Base-by-base conservation (phyloP, 2,888 invertebrate species). In the Conus canariensis region DNA sequence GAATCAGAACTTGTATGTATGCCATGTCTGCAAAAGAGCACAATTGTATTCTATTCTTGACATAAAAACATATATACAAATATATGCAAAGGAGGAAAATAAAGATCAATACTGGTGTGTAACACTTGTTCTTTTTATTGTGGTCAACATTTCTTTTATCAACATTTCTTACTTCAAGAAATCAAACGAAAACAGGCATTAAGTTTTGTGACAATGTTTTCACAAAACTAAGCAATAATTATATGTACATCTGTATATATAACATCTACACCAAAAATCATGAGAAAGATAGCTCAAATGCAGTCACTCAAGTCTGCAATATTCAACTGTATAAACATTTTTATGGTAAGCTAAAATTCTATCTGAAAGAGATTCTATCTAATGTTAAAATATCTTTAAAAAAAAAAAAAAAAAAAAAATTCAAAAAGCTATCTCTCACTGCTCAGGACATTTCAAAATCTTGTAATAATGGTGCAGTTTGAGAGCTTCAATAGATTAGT, bases 111-210 rank as follows among this genome's bases (percentile, higher is more conserved):
- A 80, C 64, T 64, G 64, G 1, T 64, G 64, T 7, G 12, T 64
- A 64, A 16, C 16, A 16, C 16, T 16, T 64, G 45, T 80, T 30
- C 30, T 45, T 30, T 80, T 80, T 30, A 80, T 80, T 80, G 22
- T 16, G 77, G 77, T 6, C 9, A 45, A 80, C 77, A 80, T 80
- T 80, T 80, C 77, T 80, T 80, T 80, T 14, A 30, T 80, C 77
- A 45, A 80, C 77, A 80, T 80, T 80, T 80, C 77, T 80, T 80
- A 45, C 77, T 80, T 80, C 77, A 80, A 80, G 77, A 25, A 80
- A 80, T 80, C 14, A 30, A 80, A 80, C 30, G 14, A 80, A 80
- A 9, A 22, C 30, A 80, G 30, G 77, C 77, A 30, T 12, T 14
- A 80, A 64, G 64, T 30, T 80, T 80, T 80, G 10, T 80, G 9